Evolutionary conservation across 2,888 invertebrate genomes (phyloP), one percentile per base, ranked within the genome.

Genomic region (Lepetodrilus schrolli): DNA sequence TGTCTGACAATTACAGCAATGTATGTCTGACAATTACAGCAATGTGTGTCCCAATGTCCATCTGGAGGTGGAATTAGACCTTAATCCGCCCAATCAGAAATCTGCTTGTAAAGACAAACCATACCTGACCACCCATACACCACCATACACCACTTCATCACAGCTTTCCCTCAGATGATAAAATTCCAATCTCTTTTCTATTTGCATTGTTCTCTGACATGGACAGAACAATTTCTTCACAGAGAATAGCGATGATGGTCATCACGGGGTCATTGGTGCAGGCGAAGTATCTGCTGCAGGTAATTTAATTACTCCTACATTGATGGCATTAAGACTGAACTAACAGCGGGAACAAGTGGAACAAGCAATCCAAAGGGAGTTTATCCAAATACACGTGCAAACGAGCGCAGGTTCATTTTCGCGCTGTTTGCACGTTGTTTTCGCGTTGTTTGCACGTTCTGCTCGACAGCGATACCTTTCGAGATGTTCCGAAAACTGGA

Each of bases 301-400:
- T 58, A 58, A 58, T 58, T 58, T 58, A 58, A 58, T 58, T 58
- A 58, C 58, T 58, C 58, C n/a, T 26, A 58, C 58, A 58, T 58
- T 58, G 58, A 58, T 13, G n/a, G 58, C 26, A 58, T 58, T 58
- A 58, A 58, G 30, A 30, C 58, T 30, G 26, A 58, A n/a, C 30
- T 34, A 58, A 13, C 26, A 58, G 17, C n/a, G 13, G 47, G 36
- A 38, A 36, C 70, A 37, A 70, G 70, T 37, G 49, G 49, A 49
- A n/a, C 34, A 21, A 20, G 49, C 50, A 70, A 13, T 49, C 34
- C 26, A 26, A 43, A 17, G 43, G 49, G 34, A 49, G 70, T 70
- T 70, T 70, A 70, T 70, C 36, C 50, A 70, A 70, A 70, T 49
- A 70, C n/a, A 26, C 50, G n/a, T 48, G 70, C 70, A 49, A 70